Evolutionary conservation across 2,113 vertebrate genomes (phyloP).

Genomic region (Chloropsis cyanopogon): DNA sequence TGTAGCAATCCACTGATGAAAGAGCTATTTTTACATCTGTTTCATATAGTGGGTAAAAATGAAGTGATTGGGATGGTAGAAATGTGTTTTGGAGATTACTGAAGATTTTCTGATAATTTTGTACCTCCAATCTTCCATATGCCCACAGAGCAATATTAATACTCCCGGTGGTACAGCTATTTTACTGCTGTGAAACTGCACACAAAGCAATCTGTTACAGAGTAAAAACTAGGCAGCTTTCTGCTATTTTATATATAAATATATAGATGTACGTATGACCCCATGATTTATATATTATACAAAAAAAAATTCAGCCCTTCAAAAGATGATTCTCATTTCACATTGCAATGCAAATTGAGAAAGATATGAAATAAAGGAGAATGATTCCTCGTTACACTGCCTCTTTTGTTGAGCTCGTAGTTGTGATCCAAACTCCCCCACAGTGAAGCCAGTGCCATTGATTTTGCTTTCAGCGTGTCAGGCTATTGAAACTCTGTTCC

Average conservation of each 20-base stretch:
- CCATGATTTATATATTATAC: neutral
- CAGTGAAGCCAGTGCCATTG: neutral
- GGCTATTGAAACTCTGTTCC: neutral
- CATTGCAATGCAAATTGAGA: neutral
- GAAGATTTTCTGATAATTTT: constrained; percentile 51
- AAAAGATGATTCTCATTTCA: neutral
- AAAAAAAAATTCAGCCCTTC: neutral
- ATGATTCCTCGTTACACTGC: neutral
- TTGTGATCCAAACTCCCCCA: neutral
- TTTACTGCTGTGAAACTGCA: neutral
- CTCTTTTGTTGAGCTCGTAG: neutral
- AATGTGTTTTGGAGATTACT: constrained; percentile 39
- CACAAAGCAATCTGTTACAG: neutral
- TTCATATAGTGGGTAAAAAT: constrained; percentile 60
- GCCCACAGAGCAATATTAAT: constrained; percentile 12
- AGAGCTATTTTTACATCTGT: constrained; percentile 68
- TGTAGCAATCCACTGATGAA: constrained; percentile 29
- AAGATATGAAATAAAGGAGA: neutral
- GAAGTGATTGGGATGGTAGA: constrained; percentile 39
- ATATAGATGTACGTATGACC: no score
- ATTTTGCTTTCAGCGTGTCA: neutral
- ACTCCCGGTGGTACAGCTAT: neutral
- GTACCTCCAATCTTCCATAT: constrained; percentile 2
- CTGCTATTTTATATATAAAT: neutral
- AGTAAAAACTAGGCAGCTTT: neutral